Conservation (phyloP, 2,113 vertebrate species). For the Ceyx margarethae region DNA sequence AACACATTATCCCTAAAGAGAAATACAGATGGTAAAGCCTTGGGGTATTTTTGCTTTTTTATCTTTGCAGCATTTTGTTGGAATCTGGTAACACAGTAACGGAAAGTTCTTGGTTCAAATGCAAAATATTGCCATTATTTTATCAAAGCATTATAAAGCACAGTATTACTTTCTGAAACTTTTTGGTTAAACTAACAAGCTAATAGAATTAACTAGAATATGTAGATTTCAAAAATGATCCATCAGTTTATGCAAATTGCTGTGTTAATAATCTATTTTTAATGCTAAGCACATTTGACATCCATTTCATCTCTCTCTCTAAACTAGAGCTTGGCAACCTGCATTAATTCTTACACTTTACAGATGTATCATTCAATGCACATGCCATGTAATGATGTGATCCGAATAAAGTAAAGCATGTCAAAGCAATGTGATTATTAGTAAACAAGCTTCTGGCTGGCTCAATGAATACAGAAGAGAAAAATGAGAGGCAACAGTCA, state of each 20-base stretch:
- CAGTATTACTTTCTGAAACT: background rate
- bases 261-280: conserved; percentile 59
- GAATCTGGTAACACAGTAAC: background rate
- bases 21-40: background rate
- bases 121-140: background rate
- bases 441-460: conserved; percentile 38
- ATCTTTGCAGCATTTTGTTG: background rate
- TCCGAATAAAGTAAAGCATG: conserved; percentile 40
- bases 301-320: conserved; percentile 57
- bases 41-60: background rate
- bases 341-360: conserved; percentile 60
- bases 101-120: background rate
- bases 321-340: conserved; percentile 39
- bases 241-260: conserved; percentile 64
- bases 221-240: conserved; percentile 67
- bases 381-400: conserved; percentile 49
- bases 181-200: conserved; percentile 51
- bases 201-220: conserved; percentile 57
- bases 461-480: background rate
- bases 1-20: background rate
- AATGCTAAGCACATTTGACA: conserved; percentile 66
- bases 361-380: conserved; percentile 50
- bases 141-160: conserved; percentile 1
- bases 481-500: background rate
- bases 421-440: conserved; percentile 54